Base-by-base conservation (phyloP, 2,113 vertebrate species). In the Sorex fumeus region DNA sequence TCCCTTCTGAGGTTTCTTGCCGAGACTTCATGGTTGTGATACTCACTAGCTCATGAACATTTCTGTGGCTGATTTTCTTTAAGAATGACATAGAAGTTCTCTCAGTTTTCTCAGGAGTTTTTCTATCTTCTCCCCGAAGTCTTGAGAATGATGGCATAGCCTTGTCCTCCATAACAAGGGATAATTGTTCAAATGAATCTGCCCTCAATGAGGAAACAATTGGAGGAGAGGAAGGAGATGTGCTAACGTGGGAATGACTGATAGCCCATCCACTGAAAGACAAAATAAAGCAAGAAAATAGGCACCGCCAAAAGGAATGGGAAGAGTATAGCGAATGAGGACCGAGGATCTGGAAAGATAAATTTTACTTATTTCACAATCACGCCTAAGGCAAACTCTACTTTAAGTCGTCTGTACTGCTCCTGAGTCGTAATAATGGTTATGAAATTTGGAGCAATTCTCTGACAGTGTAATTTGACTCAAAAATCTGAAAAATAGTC, bases 381-480 rank as follows among this genome's bases (percentile, higher is more conserved):
- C 72, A 57, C 92, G 80, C 90, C 94, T 62, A 53, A 53, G 77
- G 96, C 84, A 85, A 95, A 81, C n/a, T 83, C 83, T 45, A 5
- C 70, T 87, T 69, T 79, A 90, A 90, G 67, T 71, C 70, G n/a
- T 77, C 91, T 13, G 19, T 90, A 66, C 88, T 88, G 83, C n/a
- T 86, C 70, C 23, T 74, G 91, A 95, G 94, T 94, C 88, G 74
- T 78, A 86, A 93, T 90, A 80, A 80, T 75, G 57, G 76, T 95
- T 92, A 95, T 87, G 70, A 88, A 95, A 96, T 93, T 95, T 91
- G 53, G 32, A 93, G 62, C 0, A 18, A 84, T 92, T 94, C 88
- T 94, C n/a, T 92, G 76, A 93, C 71, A 90, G 75, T 91, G n/a
- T 53, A 91, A 84, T 95, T 95, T 94, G 84, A 45, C 81, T 95